phyloP scores from a whole-genome alignment of 2,888 invertebrate genomes.

The Plusia festucae region DNA sequence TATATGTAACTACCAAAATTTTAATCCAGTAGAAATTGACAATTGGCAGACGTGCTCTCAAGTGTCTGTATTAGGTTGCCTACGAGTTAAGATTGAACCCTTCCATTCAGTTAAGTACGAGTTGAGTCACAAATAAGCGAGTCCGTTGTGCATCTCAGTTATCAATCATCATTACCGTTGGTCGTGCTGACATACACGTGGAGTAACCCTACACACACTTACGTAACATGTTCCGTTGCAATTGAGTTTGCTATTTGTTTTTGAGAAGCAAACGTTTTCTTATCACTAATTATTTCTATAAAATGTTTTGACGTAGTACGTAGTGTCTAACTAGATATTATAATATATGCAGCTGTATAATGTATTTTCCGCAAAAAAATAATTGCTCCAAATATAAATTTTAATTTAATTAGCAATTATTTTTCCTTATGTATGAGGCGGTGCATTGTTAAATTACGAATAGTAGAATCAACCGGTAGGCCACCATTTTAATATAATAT shows the following conservation, averaged over 20 bases:
- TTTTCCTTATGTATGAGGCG: not conserved
- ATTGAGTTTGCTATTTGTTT: not conserved
- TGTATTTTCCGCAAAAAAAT: not conserved
- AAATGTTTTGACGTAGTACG: not conserved
- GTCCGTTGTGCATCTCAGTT: constrained; percentile 22
- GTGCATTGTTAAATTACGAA: not conserved
- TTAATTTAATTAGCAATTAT: not conserved
- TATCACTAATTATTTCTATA: constrained; percentile 1
- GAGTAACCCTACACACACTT: constrained; percentile 18
- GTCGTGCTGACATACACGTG: constrained; percentile 14
- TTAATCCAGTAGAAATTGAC: too few relatives aligned
- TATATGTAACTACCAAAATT: too few relatives aligned
- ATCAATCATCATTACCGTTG: constrained; percentile 44
- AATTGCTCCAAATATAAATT: too few relatives aligned
- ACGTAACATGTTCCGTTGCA: constrained; percentile 12
- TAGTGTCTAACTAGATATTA: too few relatives aligned
- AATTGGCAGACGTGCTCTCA: too few relatives aligned
- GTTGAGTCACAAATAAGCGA: constrained; percentile 25
- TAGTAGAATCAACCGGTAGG: not conserved
- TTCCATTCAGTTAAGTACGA: constrained; percentile 18
- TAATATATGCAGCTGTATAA: not conserved
- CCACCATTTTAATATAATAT: not conserved
- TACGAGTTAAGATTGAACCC: constrained; percentile 8
- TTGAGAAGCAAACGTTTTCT: not conserved
- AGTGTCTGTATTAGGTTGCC: not conserved